Evolutionary conservation across 2,888 invertebrate genomes (phyloP), one percentile per base, ranked within the genome.

Genomic region (Platerodrilus igneus): DNA sequence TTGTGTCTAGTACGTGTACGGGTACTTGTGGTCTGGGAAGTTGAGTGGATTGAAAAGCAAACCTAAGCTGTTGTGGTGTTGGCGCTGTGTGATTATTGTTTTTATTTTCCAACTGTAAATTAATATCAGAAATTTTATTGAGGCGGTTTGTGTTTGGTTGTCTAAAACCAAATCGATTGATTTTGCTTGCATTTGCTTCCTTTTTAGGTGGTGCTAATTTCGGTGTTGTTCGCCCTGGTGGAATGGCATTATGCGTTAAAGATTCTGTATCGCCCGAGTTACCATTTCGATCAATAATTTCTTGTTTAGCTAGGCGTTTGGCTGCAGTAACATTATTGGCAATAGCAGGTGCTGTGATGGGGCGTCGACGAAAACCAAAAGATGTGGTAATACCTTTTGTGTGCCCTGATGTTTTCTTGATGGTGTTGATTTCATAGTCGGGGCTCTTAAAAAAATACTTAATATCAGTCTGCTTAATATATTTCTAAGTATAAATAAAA

Each of bases 331-430:
- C 51, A 41, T 64, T 64, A 16, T 60, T 53, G 10, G 48, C 29
- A 19, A 43, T 48, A 34, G 51, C 47, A 25, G 49, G 43, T 31
- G 75, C 74, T 20, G 74, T 70, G 23, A 69, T 61, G 25, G 77
- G 76, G 37, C 83, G 78, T 32, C 84, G 80, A 25, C 82, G 81
- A 69, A 89, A 89, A 29, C 89, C 89, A 66, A 89, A 89, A 25
- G 88, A 87, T 62, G 85, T 87, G 40, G 87, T 82, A 47, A 86
- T 83, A 32, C 88, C 88, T 48, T 80, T 76, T 43, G 76, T 77
- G 73, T 41, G 66, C 49, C 42, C 59, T 72, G 16, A 25, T 5
- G 17, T 5, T 20, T 21, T 30, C 19, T 70, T 50, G 74, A 70
- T 57, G 75, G 78, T 52, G 75, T 76, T 74, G 60, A 76, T 78